Percentiles rank a stretch among this genome's conserved stretches.
These are phyloP conservation scores for Leiothrix lutea DNA, from an alignment of 2,113 vertebrate genomes.

Conservation along the genomic window DNA sequence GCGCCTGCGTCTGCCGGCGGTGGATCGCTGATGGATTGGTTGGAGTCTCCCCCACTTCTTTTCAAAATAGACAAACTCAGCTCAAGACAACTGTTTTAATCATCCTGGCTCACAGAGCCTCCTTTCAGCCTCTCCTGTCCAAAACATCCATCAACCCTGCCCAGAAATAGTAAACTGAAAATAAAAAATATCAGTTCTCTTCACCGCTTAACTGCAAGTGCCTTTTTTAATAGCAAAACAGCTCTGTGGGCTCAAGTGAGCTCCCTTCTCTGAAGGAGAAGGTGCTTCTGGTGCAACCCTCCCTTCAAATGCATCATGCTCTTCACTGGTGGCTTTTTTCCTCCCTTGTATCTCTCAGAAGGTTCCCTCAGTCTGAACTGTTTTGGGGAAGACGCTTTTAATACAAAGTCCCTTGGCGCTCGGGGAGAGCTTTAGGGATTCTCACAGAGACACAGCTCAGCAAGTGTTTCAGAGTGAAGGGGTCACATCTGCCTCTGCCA, in stretches of 20 bases:
- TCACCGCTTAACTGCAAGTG: background rate
- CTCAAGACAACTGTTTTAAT: constrained; percentile 42
- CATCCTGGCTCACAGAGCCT: background rate
- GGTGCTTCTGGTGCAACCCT: background rate
- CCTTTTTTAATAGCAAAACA: background rate
- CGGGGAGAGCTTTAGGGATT: background rate
- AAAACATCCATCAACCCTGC: background rate
- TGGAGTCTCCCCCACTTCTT: background rate
- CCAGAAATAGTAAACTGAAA: background rate
- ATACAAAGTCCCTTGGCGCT: background rate
- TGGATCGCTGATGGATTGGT: background rate
- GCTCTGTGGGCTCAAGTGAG: background rate
- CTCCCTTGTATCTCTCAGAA: background rate
- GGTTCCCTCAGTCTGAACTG: background rate
- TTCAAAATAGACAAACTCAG: background rate
- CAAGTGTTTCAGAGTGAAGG: background rate
- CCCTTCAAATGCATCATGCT: background rate
- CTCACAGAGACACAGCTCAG: background rate
- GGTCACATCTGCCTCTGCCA: background rate
- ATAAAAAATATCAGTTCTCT: background rate
- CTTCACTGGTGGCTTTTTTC: background rate
- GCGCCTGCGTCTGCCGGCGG: background rate
- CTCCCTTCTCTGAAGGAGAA: background rate
- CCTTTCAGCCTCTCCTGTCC: constrained; percentile 9
- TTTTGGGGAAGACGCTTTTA: background rate